Evolutionary conservation across 2,888 invertebrate genomes (phyloP).

Genomic region (Fissipunctia ypsillon): DNA sequence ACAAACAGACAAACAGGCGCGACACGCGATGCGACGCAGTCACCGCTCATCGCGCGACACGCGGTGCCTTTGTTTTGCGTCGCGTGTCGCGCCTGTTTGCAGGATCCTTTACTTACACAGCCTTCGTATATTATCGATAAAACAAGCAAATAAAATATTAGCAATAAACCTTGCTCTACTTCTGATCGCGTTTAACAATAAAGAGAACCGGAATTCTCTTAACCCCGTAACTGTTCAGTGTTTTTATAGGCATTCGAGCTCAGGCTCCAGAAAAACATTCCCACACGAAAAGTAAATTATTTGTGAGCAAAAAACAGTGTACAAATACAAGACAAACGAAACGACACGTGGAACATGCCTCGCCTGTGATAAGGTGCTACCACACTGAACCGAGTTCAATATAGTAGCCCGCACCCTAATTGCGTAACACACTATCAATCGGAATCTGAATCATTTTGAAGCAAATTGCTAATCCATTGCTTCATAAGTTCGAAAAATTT

Average conservation of each 20-base stretch:
- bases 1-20: too few species aligned
- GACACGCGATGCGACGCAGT: too few species aligned
- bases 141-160: slow-evolving; percentile 23
- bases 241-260: slow-evolving; percentile 43
- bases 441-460: too few species aligned
- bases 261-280: slow-evolving; percentile 54
- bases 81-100: too few species aligned
- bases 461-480: too few species aligned
- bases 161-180: slow-evolving; percentile 4
- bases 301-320: slow-evolving; percentile 51
- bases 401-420: too few species aligned
- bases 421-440: too few species aligned
- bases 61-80: too few species aligned
- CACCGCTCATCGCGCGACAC: too few species aligned
- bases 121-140: background rate
- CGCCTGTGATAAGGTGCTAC: slow-evolving; percentile 25
- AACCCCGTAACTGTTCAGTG: slow-evolving; percentile 32
- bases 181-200: slow-evolving; percentile 15
- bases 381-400: slow-evolving; percentile 22
- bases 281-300: slow-evolving; percentile 58
- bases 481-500: too few species aligned
- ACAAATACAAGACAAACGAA: slow-evolving; percentile 54
- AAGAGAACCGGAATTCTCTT: slow-evolving; percentile 20
- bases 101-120: background rate
- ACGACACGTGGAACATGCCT: slow-evolving; percentile 39